phyloP scores from a whole-genome alignment of 2,113 vertebrate genomes.

The Lepus europaeus region DNA sequence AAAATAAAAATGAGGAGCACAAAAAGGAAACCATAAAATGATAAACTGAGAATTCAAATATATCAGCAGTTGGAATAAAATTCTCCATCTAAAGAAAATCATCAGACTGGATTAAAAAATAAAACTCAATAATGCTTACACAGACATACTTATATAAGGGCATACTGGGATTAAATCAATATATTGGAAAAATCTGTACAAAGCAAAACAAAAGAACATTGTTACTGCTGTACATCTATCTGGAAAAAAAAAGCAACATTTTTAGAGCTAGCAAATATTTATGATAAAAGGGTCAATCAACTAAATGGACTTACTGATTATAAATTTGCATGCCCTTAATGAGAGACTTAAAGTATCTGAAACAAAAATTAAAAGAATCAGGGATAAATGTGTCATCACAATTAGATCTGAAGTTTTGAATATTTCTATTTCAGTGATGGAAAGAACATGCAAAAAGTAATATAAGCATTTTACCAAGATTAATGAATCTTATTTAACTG shows the following conservation, averaged over 20 bases:
- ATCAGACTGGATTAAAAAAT: conserved; percentile 36
- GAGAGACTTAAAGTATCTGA: neutral
- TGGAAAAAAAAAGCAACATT: neutral
- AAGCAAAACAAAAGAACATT: conserved; percentile 21
- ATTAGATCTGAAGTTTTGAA: conserved; percentile 56
- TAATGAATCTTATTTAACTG: conserved; percentile 44
- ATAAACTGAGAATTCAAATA: conserved; percentile 34
- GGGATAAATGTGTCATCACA: conserved; percentile 21
- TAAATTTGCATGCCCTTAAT: neutral
- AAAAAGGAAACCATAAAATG: conserved; percentile 26
- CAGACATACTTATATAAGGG: neutral
- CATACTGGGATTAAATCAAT: neutral
- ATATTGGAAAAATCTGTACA: neutral
- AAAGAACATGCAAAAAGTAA: conserved; percentile 42
- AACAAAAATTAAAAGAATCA: conserved; percentile 42
- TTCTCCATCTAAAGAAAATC: neutral
- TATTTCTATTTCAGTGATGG: conserved; percentile 4
- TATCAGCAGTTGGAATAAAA: conserved; percentile 21
- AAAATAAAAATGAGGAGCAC: conserved; percentile 18
- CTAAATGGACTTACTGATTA: conserved; percentile 23
- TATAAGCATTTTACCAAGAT: conserved; percentile 62
- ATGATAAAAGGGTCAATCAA: conserved; percentile 16
- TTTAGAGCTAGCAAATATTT: neutral
- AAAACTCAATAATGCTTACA: conserved; percentile 23
- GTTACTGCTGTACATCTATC: neutral